Conservation (phyloP, 2,888 invertebrate genomes). For the Serrognathus titanus region DNA sequence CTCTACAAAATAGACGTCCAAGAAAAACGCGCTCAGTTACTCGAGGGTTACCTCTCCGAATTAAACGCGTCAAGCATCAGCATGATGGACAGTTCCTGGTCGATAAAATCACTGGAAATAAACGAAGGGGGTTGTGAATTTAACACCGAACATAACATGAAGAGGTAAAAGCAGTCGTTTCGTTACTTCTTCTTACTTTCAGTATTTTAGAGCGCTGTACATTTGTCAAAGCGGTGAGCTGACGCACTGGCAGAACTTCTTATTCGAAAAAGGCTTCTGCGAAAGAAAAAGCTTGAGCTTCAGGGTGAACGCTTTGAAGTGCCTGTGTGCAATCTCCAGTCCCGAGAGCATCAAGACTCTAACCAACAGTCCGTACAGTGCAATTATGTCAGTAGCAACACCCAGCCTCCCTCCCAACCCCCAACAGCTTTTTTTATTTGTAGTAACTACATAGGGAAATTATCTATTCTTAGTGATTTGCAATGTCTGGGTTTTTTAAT, state of each 20-base stretch:
- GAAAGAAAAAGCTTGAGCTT: slow-evolving; percentile 23
- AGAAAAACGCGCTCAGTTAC: slow-evolving; percentile 42
- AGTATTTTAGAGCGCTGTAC: slow-evolving; percentile 26
- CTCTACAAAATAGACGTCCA: slow-evolving; percentile 46
- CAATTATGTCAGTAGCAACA: slow-evolving; percentile 31
- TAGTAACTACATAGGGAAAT: slow-evolving; percentile 36
- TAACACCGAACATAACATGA: neutral
- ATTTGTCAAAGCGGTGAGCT: slow-evolving; percentile 26
- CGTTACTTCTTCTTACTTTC: neutral
- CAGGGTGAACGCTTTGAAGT: slow-evolving; percentile 37
- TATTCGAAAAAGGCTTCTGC: slow-evolving; percentile 17
- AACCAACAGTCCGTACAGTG: slow-evolving; percentile 26
- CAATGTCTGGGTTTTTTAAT: slow-evolving; percentile 35
- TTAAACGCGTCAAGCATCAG: neutral
- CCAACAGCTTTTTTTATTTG: slow-evolving; percentile 17
- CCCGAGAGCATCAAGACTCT: slow-evolving; percentile 28
- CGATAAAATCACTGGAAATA: too few relatives aligned
- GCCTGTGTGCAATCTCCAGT: slow-evolving; percentile 37
- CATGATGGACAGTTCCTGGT: too few relatives aligned
- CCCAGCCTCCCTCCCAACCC: neutral
- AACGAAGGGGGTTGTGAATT: too few relatives aligned
- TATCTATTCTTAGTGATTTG: slow-evolving; percentile 35
- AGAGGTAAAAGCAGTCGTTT: neutral
- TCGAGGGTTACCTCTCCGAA: slow-evolving; percentile 44
- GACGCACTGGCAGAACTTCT: slow-evolving; percentile 23